Conservation (phyloP, 2,113 vertebrate genomes). For the Indicator maculatus region DNA sequence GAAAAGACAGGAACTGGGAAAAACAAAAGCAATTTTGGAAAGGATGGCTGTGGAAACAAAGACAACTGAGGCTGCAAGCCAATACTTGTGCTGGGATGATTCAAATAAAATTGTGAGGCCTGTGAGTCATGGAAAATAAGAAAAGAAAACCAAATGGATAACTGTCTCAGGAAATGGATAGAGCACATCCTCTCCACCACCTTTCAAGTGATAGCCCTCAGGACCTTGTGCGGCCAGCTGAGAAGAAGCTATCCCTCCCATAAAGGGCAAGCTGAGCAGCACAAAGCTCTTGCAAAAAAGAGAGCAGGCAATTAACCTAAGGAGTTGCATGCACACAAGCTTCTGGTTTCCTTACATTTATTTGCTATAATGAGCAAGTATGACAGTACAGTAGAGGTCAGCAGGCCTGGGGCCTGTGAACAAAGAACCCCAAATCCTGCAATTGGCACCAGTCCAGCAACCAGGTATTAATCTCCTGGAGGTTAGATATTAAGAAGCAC, state of each 20-base stretch:
- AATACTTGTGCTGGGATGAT: slow-evolving; percentile 3
- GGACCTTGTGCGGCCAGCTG: neutral
- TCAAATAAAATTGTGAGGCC: neutral
- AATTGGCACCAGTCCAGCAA: no score
- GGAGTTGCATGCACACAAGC: fast-evolving
- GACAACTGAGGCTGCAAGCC: slow-evolving; percentile 3
- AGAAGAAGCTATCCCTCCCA: neutral
- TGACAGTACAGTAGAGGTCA: no score
- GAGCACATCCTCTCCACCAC: neutral
- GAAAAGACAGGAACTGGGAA: neutral
- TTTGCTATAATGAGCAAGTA: neutral
- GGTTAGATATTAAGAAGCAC: no score
- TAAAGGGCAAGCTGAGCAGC: no score
- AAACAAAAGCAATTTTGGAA: slow-evolving; percentile 1
- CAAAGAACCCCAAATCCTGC: no score
- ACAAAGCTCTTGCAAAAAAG: neutral
- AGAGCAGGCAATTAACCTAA: neutral
- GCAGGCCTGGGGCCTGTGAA: no score
- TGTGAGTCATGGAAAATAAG: neutral
- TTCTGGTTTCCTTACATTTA: neutral
- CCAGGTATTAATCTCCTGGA: no score
- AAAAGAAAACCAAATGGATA: neutral
- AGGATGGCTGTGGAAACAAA: neutral
- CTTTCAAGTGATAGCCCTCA: neutral
- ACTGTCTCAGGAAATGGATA: neutral